Evolutionary conservation across 2,113 vertebrate species (phyloP).

Genomic region (Rousettus leschenaultii): DNA sequence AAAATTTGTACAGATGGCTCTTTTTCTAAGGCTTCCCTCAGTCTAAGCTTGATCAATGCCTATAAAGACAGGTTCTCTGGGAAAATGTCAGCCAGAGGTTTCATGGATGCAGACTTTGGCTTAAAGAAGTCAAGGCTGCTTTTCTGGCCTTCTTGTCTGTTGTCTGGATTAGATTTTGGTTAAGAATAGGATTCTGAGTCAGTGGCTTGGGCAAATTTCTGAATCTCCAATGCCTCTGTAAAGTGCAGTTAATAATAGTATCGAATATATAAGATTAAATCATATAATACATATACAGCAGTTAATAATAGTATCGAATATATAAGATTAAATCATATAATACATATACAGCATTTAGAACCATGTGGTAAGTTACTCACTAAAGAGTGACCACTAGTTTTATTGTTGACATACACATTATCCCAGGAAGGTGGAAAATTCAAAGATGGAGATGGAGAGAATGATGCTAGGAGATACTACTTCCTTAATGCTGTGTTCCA

Average conservation of each 20-base stretch:
- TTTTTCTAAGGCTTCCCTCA: not conserved
- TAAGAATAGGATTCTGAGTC: not conserved
- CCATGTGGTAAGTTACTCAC: not conserved
- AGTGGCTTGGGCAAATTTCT: not conserved
- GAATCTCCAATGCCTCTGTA: not conserved
- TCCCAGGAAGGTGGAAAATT: not conserved
- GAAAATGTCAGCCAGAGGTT: not conserved
- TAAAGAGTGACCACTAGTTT: not conserved
- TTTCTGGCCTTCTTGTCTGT: not conserved
- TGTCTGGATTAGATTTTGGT: constrained; percentile 13
- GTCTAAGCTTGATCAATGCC: not conserved
- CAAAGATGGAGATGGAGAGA: not conserved
- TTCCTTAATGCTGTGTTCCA: not conserved
- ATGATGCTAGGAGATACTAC: not conserved
- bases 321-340: not conserved
- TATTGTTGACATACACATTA: not conserved
- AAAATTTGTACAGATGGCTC: not conserved
- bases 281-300: not conserved
- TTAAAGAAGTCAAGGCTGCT: constrained; percentile 11
- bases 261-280: not conserved
- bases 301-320: too few relatives aligned
- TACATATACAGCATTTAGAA: not conserved
- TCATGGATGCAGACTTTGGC: not conserved
- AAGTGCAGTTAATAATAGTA: not conserved
- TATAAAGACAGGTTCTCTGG: not conserved